Conservation (phyloP, 2,113 vertebrate species). For the Chinchilla lanigera region DNA sequence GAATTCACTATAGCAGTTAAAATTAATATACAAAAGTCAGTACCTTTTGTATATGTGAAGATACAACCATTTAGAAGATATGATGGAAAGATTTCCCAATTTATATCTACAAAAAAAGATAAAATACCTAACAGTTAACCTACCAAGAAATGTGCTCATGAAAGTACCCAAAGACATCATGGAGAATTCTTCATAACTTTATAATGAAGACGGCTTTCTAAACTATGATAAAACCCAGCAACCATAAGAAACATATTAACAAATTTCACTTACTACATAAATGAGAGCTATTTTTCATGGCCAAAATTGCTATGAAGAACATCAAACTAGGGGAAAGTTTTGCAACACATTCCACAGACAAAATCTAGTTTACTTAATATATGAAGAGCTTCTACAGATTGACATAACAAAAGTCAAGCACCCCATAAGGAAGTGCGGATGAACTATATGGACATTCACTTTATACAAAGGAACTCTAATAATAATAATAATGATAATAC, state of each 20-base stretch:
- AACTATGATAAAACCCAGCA: slow-evolving; percentile 38
- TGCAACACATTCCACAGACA: background rate
- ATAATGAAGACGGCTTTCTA: slow-evolving; percentile 1
- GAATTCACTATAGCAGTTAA: background rate
- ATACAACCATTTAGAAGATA: background rate
- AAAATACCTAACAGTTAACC: background rate
- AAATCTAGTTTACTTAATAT: background rate
- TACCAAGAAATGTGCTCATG: background rate
- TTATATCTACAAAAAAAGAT: background rate
- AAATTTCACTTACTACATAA: slow-evolving; percentile 34
- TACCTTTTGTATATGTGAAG: background rate
- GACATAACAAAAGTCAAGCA: background rate
- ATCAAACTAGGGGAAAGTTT: background rate
- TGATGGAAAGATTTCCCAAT: background rate
- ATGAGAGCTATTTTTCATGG: slow-evolving; percentile 26
- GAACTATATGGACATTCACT: background rate
- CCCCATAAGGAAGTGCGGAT: background rate
- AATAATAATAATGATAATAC: background rate
- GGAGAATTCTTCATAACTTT: slow-evolving; percentile 27
- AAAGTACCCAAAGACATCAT: slow-evolving; percentile 30
- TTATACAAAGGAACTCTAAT: background rate
- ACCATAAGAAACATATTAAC: slow-evolving; percentile 21
- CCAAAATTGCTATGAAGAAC: background rate
- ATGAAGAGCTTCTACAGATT: background rate
- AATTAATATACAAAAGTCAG: background rate